Percentiles rank a stretch among this genome's conserved stretches.
These are phyloP conservation scores for Caenorhabditis latens DNA, from an alignment of 1,140 invertebrate species.

Conservation along the genomic window DNA sequence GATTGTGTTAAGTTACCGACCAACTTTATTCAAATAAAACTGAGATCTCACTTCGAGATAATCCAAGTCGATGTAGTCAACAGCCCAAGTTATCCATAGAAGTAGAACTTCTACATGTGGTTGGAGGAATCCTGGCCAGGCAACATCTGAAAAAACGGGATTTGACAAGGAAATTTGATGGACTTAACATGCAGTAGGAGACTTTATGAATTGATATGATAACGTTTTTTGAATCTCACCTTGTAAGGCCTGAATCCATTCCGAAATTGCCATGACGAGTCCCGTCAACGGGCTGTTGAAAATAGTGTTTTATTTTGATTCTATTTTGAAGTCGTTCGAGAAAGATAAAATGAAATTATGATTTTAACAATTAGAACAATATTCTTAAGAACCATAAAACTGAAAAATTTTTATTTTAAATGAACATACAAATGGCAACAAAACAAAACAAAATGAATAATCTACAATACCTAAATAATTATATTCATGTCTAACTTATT, in stretches of 20 bases:
- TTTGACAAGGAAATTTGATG: neutral
- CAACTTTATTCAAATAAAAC: neutral
- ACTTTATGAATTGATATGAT: neutral
- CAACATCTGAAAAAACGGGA: conserved; percentile 60
- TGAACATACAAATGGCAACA: neutral
- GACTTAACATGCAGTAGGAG: neutral
- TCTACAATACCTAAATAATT: neutral
- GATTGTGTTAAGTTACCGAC: no score
- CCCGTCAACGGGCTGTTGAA: neutral
- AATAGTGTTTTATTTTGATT: neutral
- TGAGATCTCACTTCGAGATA: conserved; percentile 71
- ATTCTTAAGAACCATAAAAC: neutral
- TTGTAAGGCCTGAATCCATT: conserved; percentile 36
- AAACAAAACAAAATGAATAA: neutral
- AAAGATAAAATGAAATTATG: neutral
- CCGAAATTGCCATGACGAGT: neutral
- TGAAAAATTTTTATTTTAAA: neutral
- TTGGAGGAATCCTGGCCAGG: conserved; percentile 70
- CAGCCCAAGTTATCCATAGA: conserved; percentile 72
- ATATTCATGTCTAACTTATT: neutral
- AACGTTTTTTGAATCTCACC: neutral
- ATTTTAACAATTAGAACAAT: neutral
- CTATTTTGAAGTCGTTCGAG: neutral
- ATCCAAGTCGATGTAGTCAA: conserved; percentile 76
- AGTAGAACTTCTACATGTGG: conserved; percentile 71